A percentile compares a stretch with the other conserved stretches of the same genome.
These are phyloP conservation scores for Mus spretus DNA, from an alignment of 2,797 vertebrate genomes.

Conservation along the genomic window DNA sequence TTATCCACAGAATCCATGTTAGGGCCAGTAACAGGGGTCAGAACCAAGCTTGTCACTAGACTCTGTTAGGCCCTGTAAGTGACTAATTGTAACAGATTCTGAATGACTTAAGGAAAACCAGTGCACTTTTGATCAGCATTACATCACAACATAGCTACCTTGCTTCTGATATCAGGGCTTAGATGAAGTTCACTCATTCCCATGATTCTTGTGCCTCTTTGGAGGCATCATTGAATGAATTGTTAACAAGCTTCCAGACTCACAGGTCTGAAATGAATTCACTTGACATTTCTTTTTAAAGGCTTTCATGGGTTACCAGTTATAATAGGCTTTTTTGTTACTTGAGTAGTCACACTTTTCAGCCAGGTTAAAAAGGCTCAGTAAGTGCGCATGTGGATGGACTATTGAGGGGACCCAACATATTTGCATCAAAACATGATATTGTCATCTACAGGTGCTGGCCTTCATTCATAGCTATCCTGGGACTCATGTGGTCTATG, in stretches of 20 bases:
- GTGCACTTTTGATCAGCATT: not conserved
- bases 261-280: conserved; percentile 41
- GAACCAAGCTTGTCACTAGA: not conserved
- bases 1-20: not conserved
- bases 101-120: conserved; percentile 51
- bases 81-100: not conserved
- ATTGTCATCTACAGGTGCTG: not conserved
- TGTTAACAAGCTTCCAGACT: conserved; percentile 25
- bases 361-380: not conserved
- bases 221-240: not conserved
- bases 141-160: not conserved
- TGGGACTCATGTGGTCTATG: not conserved
- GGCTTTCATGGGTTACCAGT: conserved; percentile 48
- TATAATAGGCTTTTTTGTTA: not conserved
- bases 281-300: conserved; percentile 58
- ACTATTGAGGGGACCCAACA: not conserved
- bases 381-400: not conserved
- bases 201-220: conserved; percentile 55
- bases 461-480: not conserved
- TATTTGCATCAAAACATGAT: not conserved
- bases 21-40: not conserved
- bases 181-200: conserved; percentile 32
- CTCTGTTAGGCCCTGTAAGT: not conserved
- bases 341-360: not conserved
- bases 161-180: conserved; percentile 29